Percentiles rank a stretch among this genome's conserved stretches.
Evolutionary conservation across 2,113 vertebrate genomes (phyloP).

Genomic region (Tor tambroides): DNA sequence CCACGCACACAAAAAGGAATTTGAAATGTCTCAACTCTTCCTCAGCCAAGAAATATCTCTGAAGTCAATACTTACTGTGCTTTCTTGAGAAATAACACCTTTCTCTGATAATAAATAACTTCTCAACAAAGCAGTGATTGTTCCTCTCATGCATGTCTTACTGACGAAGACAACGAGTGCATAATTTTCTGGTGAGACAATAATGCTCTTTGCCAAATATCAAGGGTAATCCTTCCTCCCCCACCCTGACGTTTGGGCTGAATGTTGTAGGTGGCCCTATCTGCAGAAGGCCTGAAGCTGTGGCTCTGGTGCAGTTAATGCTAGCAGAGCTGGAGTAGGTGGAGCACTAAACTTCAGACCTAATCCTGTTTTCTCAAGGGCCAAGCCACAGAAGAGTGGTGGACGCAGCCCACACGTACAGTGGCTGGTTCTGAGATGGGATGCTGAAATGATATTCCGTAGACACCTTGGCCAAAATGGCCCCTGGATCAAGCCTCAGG

Average conservation of each 20-base stretch:
- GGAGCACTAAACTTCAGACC: slow-evolving; percentile 47
- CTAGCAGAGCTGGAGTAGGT: slow-evolving; percentile 39
- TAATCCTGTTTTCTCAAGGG: slow-evolving; percentile 57
- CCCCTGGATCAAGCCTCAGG: slow-evolving; percentile 72
- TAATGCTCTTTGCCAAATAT: slow-evolving; percentile 67
- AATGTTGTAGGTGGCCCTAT: slow-evolving; percentile 22
- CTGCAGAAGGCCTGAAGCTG: slow-evolving; percentile 19
- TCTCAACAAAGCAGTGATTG: slow-evolving; percentile 19
- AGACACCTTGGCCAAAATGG: slow-evolving; percentile 72
- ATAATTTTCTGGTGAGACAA: slow-evolving; percentile 10
- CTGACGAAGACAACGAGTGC: slow-evolving; percentile 57
- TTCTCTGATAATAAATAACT: slow-evolving; percentile 15
- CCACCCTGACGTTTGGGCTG: slow-evolving; percentile 34
- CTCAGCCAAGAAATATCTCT: slow-evolving; percentile 22
- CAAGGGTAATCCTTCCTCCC: slow-evolving; percentile 65
- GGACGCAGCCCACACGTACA: slow-evolving; percentile 42
- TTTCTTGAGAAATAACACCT: slow-evolving; percentile 31
- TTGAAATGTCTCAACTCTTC: slow-evolving; percentile 65
- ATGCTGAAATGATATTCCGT: slow-evolving; percentile 67
- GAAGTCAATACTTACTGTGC: neutral
- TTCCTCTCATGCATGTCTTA: slow-evolving; percentile 16
- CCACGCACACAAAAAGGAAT: slow-evolving; percentile 76
- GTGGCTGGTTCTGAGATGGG: slow-evolving; percentile 33
- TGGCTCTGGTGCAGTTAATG: slow-evolving; percentile 39
- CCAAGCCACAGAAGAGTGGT: slow-evolving; percentile 14